These are phyloP conservation scores for Ceratotherium simum DNA, from an alignment of 2,113 vertebrate genomes.

Conservation along the genomic window DNA sequence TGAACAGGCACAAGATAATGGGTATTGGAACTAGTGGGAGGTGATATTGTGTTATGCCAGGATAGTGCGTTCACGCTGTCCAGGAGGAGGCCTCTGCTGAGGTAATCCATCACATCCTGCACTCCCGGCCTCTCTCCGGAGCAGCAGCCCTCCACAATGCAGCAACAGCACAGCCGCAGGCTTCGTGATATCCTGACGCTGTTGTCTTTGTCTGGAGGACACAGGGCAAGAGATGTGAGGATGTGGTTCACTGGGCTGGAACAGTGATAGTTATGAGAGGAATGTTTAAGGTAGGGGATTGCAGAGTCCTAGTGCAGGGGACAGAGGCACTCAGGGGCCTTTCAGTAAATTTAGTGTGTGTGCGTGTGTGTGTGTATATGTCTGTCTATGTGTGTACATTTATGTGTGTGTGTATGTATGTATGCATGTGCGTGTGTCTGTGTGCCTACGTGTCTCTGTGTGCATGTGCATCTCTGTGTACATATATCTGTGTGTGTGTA, in stretches of 20 bases:
- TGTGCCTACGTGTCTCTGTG: background rate
- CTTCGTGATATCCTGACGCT: background rate
- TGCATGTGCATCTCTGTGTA: too few relatives aligned
- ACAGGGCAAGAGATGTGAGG: background rate
- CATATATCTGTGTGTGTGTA: background rate
- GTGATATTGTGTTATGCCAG: background rate
- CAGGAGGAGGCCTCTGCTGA: accelerated
- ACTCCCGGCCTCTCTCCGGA: background rate
- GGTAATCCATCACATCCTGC: accelerated
- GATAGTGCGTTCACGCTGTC: accelerated
- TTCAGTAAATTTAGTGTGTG: background rate
- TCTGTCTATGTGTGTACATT: too few relatives aligned
- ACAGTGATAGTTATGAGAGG: background rate
- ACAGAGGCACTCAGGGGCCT: background rate
- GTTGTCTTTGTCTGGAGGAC: background rate
- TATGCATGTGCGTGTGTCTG: background rate
- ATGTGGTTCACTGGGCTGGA: accelerated
- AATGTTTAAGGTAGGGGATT: background rate
- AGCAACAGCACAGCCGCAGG: too few relatives aligned
- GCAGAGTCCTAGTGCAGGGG: background rate
- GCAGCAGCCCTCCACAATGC: accelerated
- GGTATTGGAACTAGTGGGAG: background rate
- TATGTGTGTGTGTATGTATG: background rate
- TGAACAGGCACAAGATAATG: background rate
- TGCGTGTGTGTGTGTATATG: too few relatives aligned